phyloP scores from a whole-genome alignment of 2,113 vertebrate genomes.

The Etheostoma spectabile region DNA sequence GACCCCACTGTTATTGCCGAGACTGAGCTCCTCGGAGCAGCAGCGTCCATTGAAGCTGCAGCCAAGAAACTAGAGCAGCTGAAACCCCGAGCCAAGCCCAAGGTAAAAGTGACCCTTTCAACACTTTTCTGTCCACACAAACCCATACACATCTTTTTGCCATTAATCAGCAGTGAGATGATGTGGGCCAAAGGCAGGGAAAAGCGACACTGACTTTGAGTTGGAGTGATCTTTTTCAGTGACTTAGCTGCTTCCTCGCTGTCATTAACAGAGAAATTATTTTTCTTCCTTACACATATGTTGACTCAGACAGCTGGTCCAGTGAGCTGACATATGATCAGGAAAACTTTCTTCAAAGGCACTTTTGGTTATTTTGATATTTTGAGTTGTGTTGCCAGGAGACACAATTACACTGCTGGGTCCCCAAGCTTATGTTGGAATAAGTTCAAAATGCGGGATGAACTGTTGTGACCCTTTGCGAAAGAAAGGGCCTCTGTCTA shows the following conservation, averaged over 20 bases:
- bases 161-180: slow-evolving; percentile 55
- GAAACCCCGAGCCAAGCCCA: slow-evolving; percentile 96
- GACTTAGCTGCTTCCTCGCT: slow-evolving; percentile 34
- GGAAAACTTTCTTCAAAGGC: slow-evolving; percentile 68
- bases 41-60: slow-evolving; percentile 97
- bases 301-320: slow-evolving; percentile 53
- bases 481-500: slow-evolving; percentile 58
- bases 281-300: slow-evolving; percentile 11
- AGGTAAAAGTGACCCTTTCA: slow-evolving; percentile 84
- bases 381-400: slow-evolving; percentile 71
- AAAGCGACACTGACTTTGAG: slow-evolving; percentile 71
- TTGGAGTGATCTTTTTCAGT: slow-evolving; percentile 57
- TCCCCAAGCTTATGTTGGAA: slow-evolving; percentile 71
- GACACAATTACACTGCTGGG: slow-evolving; percentile 65
- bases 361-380: slow-evolving; percentile 45
- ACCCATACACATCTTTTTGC: slow-evolving; percentile 53
- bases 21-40: slow-evolving; percentile 95
- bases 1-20: slow-evolving; percentile 98
- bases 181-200: slow-evolving; percentile 49
- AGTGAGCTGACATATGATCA: slow-evolving; percentile 41
- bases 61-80: slow-evolving; percentile 99
- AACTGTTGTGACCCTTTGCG: slow-evolving; percentile 66
- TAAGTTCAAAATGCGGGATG: slow-evolving; percentile 64
- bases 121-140: slow-evolving; percentile 45
- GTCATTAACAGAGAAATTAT: slow-evolving; percentile 42